Base-by-base conservation (phyloP, 2,113 vertebrate species). In the Rhinoptilus africanus region DNA sequence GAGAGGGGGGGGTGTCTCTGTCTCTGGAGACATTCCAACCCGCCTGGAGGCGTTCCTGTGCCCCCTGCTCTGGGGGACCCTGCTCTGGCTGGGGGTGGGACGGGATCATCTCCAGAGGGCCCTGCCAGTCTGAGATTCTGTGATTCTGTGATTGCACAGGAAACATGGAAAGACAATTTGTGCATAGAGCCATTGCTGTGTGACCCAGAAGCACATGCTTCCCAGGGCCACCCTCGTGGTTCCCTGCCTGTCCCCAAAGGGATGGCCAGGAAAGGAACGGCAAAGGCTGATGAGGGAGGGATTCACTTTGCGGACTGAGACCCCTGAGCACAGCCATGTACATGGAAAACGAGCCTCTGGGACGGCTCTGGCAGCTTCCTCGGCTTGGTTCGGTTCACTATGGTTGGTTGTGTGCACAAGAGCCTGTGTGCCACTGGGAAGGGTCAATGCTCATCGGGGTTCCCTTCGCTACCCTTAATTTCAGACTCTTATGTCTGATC, bases 131-230 rank as follows among this genome's bases (percentile, higher is more conserved):
- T n/a, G n/a, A n/a, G n/a, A n/a, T n/a, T n/a, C n/a, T n/a, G n/a
- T n/a, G n/a, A n/a, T n/a, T n/a, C n/a, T n/a, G n/a, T n/a, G n/a
- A n/a, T 4, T 71, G 32, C 26, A n/a, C 3, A 7, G 5, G 23
- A 35, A 60, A 34, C 45, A 8, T 10, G 14, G 34, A 9, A 12
- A 10, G 83, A 1, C 15, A 34, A 2, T 27, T 13, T 57, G 79
- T 26, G n/a, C 57, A 7, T 41, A 57, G 90, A 6, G 41, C 3
- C 4, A 35, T 14, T 41, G 9, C 43, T 26, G 30, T 16, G 27
- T 34, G 53, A 15, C 9, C 3, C 3, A 5, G 1, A 26, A 41
- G 24, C 3, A 2, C 12, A 6, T 0, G 1, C 8, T 24, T 37
- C 30, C 47, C 27, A 2, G 18, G 22, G 4, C 5, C 18, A 3